phyloP scores from a whole-genome alignment of 2,797 vertebrate genomes.

The Sciurus carolinensis region DNA sequence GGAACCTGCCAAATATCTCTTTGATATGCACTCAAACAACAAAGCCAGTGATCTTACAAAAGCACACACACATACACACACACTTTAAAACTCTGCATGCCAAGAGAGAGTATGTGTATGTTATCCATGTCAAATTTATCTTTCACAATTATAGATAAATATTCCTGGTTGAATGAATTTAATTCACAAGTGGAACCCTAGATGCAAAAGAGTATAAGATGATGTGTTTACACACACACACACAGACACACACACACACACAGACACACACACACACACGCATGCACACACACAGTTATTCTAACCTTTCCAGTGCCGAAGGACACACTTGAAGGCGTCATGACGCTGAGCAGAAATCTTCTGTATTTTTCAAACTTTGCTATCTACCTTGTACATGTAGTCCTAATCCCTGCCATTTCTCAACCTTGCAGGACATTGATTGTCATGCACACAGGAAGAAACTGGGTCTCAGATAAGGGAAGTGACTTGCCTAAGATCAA shows the following conservation, averaged over 20 bases:
- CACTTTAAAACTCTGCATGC: background rate
- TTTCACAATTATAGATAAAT: conserved; percentile 6
- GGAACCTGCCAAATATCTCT: background rate
- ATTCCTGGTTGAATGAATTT: background rate
- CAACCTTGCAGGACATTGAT: background rate
- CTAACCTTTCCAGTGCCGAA: background rate
- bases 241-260: no score
- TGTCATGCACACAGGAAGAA: background rate
- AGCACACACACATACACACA: background rate
- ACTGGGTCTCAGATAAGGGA: background rate
- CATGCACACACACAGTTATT: background rate
- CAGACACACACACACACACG: no score
- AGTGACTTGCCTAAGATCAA: background rate
- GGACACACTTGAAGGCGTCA: background rate
- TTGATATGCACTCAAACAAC: background rate
- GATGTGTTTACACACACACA: no score
- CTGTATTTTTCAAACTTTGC: background rate
- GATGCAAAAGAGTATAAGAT: background rate
- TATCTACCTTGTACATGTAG: accelerated
- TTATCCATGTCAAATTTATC: background rate
- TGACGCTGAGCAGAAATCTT: background rate
- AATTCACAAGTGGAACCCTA: background rate
- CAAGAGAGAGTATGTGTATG: background rate
- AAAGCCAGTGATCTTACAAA: background rate
- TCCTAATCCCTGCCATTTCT: background rate